These are phyloP conservation scores for Acanthornis magna DNA, from an alignment of 2,797 vertebrate genomes.

Conservation along the genomic window DNA sequence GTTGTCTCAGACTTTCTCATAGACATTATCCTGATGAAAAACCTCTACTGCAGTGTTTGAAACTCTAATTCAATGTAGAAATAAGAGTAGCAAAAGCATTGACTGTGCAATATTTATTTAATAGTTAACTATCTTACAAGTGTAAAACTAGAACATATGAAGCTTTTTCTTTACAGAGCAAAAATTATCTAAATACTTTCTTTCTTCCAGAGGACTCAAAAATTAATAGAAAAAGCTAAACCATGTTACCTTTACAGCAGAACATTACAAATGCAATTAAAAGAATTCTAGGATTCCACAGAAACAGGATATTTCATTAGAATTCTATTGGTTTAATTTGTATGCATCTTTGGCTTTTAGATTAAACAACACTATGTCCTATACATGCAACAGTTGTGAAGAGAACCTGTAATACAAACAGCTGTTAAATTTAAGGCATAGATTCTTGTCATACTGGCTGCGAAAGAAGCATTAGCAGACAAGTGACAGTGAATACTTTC, in stretches of 20 bases:
- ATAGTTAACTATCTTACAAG: background rate
- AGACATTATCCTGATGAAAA: background rate
- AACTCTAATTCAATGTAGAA: background rate
- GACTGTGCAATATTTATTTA: background rate
- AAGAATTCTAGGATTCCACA: background rate
- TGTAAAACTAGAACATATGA: background rate
- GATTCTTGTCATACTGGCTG: background rate
- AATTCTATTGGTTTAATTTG: background rate
- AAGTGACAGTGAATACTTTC: background rate
- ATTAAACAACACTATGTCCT: background rate
- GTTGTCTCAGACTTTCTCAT: background rate
- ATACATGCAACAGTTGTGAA: fast-evolving
- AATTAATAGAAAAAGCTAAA: background rate
- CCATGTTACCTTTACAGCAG: background rate
- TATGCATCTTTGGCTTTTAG: background rate
- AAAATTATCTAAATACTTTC: background rate
- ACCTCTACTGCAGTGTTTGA: background rate
- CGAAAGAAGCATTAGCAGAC: background rate
- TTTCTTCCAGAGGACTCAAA: background rate
- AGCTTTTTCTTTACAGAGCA: background rate
- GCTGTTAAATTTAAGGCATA: background rate
- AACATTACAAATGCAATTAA: background rate
- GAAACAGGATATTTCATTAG: background rate
- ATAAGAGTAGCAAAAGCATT: background rate
- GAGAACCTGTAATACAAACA: background rate